Conservation (phyloP, 2,113 vertebrate genomes). For the Chaetodon trifascialis region DNA sequence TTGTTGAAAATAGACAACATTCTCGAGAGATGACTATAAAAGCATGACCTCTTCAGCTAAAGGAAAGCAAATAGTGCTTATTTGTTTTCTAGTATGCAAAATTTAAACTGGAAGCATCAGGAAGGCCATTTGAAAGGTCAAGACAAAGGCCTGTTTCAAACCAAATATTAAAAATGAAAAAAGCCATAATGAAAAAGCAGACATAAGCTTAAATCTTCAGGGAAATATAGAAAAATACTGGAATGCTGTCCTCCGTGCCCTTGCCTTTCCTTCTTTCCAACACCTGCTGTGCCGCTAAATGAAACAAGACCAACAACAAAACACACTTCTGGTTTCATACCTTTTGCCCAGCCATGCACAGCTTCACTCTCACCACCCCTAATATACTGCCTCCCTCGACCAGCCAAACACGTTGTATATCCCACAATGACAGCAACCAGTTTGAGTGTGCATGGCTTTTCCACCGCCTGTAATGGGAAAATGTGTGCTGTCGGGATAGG, state of each 20-base stretch:
- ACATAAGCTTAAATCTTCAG: constrained; percentile 37
- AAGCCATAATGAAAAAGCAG: constrained; percentile 4
- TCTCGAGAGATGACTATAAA: constrained; percentile 33
- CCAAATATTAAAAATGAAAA: constrained; percentile 23
- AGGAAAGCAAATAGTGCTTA: constrained; percentile 18
- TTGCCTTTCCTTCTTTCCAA: constrained; percentile 53
- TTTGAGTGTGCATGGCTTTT: constrained; percentile 74
- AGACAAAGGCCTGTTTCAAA: constrained; percentile 1
- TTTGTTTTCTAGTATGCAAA: constrained; percentile 33
- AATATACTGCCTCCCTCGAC: constrained; percentile 70
- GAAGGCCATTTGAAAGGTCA: background rate
- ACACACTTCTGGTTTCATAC: constrained; percentile 76
- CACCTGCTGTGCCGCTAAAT: constrained; percentile 83
- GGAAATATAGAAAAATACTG: constrained; percentile 39
- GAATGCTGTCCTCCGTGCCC: constrained; percentile 55
- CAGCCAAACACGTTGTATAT: constrained; percentile 70
- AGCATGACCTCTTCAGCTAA: constrained; percentile 24
- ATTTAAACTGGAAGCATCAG: constrained; percentile 22
- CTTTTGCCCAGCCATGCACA: constrained; percentile 70
- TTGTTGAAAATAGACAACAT: constrained; percentile 30
- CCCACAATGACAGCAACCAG: constrained; percentile 72
- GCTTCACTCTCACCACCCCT: constrained; percentile 68
- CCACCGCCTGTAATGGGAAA: constrained; percentile 83
- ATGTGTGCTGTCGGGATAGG: constrained; percentile 83
- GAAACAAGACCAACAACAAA: constrained; percentile 78